Base-by-base conservation (phyloP, 2,888 invertebrate species). In the Brenthis daphne region DNA sequence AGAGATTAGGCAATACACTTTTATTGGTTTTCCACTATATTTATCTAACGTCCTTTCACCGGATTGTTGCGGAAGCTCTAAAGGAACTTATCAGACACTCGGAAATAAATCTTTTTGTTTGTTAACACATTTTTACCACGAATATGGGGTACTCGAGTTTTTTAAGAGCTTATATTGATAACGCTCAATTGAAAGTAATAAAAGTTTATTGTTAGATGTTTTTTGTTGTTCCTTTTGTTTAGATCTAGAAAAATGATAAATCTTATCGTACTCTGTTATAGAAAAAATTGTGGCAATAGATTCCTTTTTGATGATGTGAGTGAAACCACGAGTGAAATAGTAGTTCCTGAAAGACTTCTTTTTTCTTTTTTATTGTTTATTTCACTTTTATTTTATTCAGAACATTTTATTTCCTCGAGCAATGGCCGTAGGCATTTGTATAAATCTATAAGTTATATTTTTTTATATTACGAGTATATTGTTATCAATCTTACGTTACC, bases 1-100 rank as follows among this genome's bases (percentile, higher is more conserved):
- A 90, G 90, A 90, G 91, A 92, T 92, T 91, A 92, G 90, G 89
- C 89, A 85, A 90, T 92, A 89, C 85, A 91, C 85, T 90, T 92
- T 90, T 92, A 90, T 91, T 90, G 90, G 86, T 88, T 87, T 85
- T 85, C 84, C 87, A 87, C 89, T 87, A 86, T 91, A 91, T 91
- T 91, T 90, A 90, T 89, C 87, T 90, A 84, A 89, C 87, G 86
- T 88, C 82, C 85, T 80, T 83, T 80, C 79, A 77, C 79, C 77
- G 80, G 83, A 80, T 77, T 74, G 77, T 77, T 74, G 77, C 73
- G 82, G 81, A 81, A 81, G 79, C 81, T 77, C 80, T 77, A 77
- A 79, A 82, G 76, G 82, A 85, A 87, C 87, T 89, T 89, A 89
- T 89, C 89, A 81, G 79, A 76, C 85, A 85, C 86, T 89, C 80